Percentiles rank a stretch among this genome's conserved stretches.
Conservation (phyloP, 2,797 vertebrate species). For the Channallabes apus region DNA sequence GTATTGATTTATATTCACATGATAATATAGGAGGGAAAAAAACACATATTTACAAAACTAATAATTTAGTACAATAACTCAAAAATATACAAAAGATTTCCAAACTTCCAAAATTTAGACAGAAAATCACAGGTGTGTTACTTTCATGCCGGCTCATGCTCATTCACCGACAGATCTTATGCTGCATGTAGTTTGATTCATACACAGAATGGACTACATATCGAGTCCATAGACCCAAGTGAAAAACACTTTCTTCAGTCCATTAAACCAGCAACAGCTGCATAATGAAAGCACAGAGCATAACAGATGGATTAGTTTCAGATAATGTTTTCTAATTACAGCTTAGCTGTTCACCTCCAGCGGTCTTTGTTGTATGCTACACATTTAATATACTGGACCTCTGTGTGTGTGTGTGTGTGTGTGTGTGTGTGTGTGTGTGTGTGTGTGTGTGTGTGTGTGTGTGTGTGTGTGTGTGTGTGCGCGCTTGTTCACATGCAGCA, state of each 20-base stretch:
- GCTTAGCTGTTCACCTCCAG: background rate
- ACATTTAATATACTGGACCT: background rate
- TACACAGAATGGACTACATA: background rate
- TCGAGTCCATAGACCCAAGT: background rate
- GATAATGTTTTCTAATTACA: background rate
- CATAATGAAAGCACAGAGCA: background rate
- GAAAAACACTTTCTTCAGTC: background rate
- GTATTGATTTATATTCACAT: background rate
- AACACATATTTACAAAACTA: background rate
- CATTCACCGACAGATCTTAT: background rate
- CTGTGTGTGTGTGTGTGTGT: no score
- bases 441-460: background rate
- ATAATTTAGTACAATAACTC: background rate
- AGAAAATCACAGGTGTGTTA: background rate
- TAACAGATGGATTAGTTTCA: background rate
- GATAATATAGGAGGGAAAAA: background rate
- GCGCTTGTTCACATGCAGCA: conserved; percentile 78
- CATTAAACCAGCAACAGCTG: background rate
- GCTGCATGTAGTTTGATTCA: background rate
- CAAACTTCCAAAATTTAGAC: no score
- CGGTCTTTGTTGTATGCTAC: background rate
- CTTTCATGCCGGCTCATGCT: background rate
- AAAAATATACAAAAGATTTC: background rate
- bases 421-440: no score
- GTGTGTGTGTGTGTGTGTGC: conserved; percentile 13